Base-by-base conservation (phyloP, 1,140 invertebrate genomes). In the Metaphire vulgaris region DNA sequence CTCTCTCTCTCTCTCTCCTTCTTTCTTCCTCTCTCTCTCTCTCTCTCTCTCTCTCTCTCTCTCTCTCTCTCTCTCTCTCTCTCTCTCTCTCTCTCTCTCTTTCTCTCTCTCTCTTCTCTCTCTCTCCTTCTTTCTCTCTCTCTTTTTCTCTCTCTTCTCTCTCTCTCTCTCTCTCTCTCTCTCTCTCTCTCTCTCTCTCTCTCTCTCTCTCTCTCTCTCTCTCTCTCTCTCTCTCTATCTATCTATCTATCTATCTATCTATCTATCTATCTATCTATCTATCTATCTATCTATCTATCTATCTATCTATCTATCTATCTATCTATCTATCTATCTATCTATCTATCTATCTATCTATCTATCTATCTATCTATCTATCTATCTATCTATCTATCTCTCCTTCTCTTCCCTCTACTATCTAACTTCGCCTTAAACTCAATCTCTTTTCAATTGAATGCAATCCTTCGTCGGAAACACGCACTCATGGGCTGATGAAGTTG, bases 1-100 rank as follows among this genome's bases (percentile, higher is more conserved):
- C 41, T 56, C 41, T 56, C 41, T 56, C 41, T 56, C 41, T 56
- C 41, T 56, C 41, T 56, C 41, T 56, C 41, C 21, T 21, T 56
- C 41, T 56, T 21, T 56, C 41, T 56, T 21, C 21, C 41, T 56
- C 41, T 56, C 41, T 56, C 41, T 56, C 41, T 56, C 41, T 56
- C 41, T 56, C 41, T 56, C 41, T 56, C 41, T 56, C 41, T 56
- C 41, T 56, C 41, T 56, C 41, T 56, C 41, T 56, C 41, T 56
- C 41, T 56, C 41, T 56, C 41, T 56, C 41, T 56, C 41, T 56
- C 6, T 56, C 6, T 56, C 21, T 21, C 6, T 56, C 6, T 21
- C 41, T 56, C 6, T 56, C 41, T 56, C 6, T 21, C 41, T 56
- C 6, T 56, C 41, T 56, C 6, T 56, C 41, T 56, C 6, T 56